A percentile compares a stretch with the other conserved stretches of the same genome.
Evolutionary conservation across 2,797 vertebrate species (phyloP).

Genomic region (Peromyscus nudipes): DNA sequence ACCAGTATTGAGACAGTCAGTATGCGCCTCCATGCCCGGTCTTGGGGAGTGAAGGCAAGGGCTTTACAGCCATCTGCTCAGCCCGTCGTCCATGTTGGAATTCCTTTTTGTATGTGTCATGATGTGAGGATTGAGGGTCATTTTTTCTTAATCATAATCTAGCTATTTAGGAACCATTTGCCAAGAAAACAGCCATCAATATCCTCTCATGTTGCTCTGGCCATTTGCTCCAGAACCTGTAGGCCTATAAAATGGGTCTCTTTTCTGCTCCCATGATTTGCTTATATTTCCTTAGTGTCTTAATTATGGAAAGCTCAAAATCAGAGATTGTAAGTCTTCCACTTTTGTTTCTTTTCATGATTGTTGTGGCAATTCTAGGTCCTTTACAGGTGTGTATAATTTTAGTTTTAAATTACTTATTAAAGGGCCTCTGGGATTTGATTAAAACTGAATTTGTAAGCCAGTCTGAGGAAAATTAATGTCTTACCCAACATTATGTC

Average conservation of each 20-base stretch:
- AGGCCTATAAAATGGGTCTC: neutral
- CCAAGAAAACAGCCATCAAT: neutral
- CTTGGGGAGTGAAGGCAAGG: neutral
- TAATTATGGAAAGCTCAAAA: neutral
- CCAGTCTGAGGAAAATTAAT: neutral
- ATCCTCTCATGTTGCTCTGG: neutral
- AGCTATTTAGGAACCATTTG: conserved; percentile 18
- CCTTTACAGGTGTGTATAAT: neutral
- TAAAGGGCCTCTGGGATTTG: neutral
- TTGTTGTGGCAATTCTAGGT: conserved; percentile 38
- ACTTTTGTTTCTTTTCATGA: neutral
- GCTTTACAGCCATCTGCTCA: neutral
- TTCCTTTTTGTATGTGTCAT: neutral
- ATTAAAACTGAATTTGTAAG: neutral
- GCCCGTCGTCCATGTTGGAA: neutral
- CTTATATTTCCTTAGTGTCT: neutral
- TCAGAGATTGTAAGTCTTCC: neutral
- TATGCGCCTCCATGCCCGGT: neutral
- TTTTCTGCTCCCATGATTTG: neutral
- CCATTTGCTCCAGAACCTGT: conserved; percentile 7
- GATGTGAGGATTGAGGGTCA: conserved; percentile 3
- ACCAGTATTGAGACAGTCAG: neutral
- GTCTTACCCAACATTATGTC: neutral
- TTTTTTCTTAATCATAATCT: conserved; percentile 9
- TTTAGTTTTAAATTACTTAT: conserved; percentile 38